phyloP scores from a whole-genome alignment of 2,797 vertebrate genomes.

The Sebastes minor region DNA sequence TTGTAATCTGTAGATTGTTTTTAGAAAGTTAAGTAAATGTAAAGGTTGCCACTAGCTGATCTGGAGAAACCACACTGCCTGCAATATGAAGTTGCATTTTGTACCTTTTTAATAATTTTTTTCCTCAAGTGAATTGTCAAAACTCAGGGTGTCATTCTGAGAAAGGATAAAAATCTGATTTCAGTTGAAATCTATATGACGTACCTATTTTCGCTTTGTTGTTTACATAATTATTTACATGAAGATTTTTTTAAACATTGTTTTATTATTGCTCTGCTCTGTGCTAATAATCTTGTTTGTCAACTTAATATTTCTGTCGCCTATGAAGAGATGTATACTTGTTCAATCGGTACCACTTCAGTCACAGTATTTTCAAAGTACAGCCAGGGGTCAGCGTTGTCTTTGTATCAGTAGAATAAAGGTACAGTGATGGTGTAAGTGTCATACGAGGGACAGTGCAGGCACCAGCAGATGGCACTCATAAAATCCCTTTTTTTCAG shows the following conservation, averaged over 20 bases:
- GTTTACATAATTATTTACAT: slow-evolving; percentile 25
- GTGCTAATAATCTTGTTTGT: not conserved
- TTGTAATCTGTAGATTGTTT: not conserved
- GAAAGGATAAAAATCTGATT: not conserved
- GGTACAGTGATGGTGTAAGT: not conserved
- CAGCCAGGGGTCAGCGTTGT: slow-evolving; percentile 44
- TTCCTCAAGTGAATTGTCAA: not conserved
- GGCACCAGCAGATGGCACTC: not conserved
- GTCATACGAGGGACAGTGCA: not conserved
- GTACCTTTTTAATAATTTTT: not conserved
- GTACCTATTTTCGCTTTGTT: slow-evolving; percentile 1
- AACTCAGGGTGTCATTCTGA: not conserved
- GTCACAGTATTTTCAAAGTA: not conserved
- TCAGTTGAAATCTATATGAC: not conserved
- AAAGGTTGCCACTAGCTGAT: not conserved
- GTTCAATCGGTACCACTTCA: not conserved
- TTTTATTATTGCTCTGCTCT: not conserved
- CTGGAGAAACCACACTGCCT: not conserved
- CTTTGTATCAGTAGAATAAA: not conserved
- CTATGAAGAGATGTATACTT: not conserved
- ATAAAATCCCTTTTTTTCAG: not conserved
- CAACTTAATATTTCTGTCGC: not conserved
- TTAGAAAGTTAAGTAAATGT: not conserved
- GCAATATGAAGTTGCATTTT: slow-evolving; percentile 6
- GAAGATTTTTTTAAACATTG: not conserved